Evolutionary conservation across 1,140 invertebrate genomes (phyloP), one percentile per base, ranked within the genome.

Genomic region (Streblospio benedicti): DNA sequence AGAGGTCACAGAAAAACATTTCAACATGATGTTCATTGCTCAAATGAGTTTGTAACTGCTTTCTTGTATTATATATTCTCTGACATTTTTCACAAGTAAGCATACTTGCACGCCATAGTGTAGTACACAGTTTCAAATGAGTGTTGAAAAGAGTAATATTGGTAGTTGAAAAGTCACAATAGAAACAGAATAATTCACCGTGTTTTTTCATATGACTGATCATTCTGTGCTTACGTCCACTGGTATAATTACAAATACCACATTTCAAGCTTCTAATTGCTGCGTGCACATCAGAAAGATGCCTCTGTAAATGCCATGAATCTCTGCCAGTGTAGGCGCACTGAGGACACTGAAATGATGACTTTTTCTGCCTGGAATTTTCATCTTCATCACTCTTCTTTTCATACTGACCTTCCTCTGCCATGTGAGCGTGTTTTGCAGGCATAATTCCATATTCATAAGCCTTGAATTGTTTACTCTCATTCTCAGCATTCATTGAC

Each of bases 301-400:
- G 59, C 25, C 59, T 31, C 43, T 55, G 55, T 28, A 61, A 31
- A 32, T 61, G 59, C 59, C 59, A 61, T 4, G 56, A 44, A 30
- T 61, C 59, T 14, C 52, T 25, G 33, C 59, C 32, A n/a, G 53
- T 38, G 31, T 61, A 61, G 14, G 56, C 32, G 38, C 59, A 61
- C 43, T 61, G 56, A 2, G 51, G 43, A 35, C 59, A 61, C 6
- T 41, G 28, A 30, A 41, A 55, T 4, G 44, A 18, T 18, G 31
- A 44, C n/a, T 28, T 45, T 31, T 43, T 28, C 14, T 18, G 41
- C 14, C 16, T 30, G 0, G 50, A 30, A 5, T 25, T 30, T 20
- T 20, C 27, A 14, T 25, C 33, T n/a, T n/a, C 9, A 38, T 9
- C 35, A 38, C 9, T 9, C 35, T 38, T 38, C 9, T 38, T 9